A percentile compares a stretch with the other conserved stretches of the same genome.
These are phyloP conservation scores for Suricata suricatta DNA, from an alignment of 2,113 vertebrate genomes.

Conservation along the genomic window DNA sequence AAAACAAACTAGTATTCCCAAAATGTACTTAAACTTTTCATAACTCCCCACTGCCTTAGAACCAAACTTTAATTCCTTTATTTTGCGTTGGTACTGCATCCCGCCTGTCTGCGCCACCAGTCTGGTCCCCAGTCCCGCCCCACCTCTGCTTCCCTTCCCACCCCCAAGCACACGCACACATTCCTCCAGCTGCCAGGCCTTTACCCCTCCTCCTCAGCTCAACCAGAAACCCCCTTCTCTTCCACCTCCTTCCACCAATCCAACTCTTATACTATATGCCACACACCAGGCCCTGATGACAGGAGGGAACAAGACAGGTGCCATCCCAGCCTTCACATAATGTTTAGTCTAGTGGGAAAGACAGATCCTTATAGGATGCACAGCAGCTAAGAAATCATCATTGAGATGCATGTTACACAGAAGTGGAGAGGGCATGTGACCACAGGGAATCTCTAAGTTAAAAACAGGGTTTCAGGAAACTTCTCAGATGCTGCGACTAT, in stretches of 20 bases:
- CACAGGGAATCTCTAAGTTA: neutral
- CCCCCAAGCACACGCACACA: neutral
- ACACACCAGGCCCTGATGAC: neutral
- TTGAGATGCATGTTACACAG: neutral
- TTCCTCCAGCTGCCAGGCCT: neutral
- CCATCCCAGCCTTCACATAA: neutral
- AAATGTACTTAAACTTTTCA: neutral
- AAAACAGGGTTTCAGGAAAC: neutral
- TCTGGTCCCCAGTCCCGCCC: neutral
- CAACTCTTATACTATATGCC: neutral
- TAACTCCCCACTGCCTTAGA: neutral
- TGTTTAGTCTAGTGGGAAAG: neutral
- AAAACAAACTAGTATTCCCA: conserved; percentile 1
- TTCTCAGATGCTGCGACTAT: neutral
- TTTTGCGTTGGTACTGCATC: neutral
- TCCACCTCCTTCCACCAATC: neutral
- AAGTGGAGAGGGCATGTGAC: neutral
- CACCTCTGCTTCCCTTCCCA: neutral
- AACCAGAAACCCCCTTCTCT: neutral
- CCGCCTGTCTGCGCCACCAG: neutral
- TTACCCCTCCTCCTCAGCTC: neutral
- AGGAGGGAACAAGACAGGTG: neutral
- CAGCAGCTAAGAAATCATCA: neutral
- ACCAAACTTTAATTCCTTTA: neutral
- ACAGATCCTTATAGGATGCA: neutral